These are phyloP conservation scores for Pteruthius melanotis DNA, from an alignment of 2,113 vertebrate species.

Conservation along the genomic window DNA sequence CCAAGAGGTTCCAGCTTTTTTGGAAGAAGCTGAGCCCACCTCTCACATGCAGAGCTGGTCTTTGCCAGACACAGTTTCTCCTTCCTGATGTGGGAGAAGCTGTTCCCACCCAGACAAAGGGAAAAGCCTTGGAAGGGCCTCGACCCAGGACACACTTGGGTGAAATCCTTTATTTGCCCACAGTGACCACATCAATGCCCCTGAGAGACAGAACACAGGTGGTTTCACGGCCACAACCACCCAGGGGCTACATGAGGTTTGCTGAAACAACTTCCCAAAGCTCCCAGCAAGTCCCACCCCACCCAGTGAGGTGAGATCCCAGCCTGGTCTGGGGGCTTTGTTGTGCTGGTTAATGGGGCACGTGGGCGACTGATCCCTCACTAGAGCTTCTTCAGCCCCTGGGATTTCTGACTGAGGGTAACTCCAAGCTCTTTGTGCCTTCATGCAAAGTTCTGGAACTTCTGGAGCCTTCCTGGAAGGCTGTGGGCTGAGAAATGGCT, in stretches of 20 bases:
- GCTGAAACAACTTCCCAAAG: neutral
- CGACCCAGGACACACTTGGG: too few species aligned
- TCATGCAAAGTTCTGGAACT: neutral
- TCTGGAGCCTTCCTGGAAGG: neutral
- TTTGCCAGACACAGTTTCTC: neutral
- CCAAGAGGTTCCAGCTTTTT: neutral
- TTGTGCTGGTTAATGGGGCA: neutral
- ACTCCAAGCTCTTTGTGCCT: neutral
- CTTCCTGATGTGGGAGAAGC: neutral
- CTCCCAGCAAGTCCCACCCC: neutral
- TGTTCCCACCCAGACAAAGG: neutral
- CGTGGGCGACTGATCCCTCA: rapidly evolving
- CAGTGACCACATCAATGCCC: rapidly evolving
- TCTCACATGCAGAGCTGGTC: neutral
- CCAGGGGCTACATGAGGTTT: rapidly evolving
- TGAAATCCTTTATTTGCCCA: neutral
- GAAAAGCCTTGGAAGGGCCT: neutral
- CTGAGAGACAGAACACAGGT: neutral
- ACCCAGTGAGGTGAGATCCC: neutral
- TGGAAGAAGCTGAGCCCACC: neutral
- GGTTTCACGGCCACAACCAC: rapidly evolving
- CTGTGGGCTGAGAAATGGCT: neutral
- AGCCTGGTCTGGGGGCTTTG: neutral
- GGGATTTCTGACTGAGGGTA: neutral
- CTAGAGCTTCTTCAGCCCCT: neutral